Percentiles rank a stretch among this genome's conserved stretches.
Evolutionary conservation across 2,113 vertebrate genomes (phyloP).

Genomic region (Laticauda colubrina): DNA sequence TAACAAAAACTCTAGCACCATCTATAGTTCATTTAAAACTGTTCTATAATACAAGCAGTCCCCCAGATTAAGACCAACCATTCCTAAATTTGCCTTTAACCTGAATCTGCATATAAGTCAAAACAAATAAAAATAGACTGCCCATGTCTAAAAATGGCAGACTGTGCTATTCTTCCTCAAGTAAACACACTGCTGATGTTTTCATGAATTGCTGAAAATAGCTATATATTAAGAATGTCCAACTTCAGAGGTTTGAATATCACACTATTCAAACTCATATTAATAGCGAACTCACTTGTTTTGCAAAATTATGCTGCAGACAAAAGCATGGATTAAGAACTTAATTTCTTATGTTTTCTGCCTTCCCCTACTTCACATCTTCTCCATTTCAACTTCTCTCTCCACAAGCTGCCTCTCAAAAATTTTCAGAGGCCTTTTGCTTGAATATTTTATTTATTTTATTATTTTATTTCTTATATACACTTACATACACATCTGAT

Average conservation of each 20-base stretch:
- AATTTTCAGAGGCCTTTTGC: no score
- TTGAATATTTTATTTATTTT: background rate
- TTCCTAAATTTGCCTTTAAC: background rate
- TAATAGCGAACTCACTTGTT: background rate
- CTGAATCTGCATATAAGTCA: background rate
- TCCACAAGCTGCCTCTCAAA: background rate
- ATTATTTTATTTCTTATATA: background rate
- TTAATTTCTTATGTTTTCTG: background rate
- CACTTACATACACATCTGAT: background rate
- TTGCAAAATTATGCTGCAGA: background rate
- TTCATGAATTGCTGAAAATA: background rate
- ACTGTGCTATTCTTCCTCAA: background rate
- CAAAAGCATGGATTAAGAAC: background rate
- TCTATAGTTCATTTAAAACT: background rate
- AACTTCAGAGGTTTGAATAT: background rate
- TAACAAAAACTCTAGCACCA: background rate
- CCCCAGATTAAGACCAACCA: background rate
- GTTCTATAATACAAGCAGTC: background rate
- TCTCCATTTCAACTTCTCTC: background rate
- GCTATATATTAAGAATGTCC: background rate
- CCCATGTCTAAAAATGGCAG: background rate
- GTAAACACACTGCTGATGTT: background rate
- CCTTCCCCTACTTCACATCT: background rate
- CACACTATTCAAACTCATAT: background rate
- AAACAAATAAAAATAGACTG: background rate